Evolutionary conservation across 2,888 invertebrate species (phyloP).

Genomic region (Ischnura elegans): DNA sequence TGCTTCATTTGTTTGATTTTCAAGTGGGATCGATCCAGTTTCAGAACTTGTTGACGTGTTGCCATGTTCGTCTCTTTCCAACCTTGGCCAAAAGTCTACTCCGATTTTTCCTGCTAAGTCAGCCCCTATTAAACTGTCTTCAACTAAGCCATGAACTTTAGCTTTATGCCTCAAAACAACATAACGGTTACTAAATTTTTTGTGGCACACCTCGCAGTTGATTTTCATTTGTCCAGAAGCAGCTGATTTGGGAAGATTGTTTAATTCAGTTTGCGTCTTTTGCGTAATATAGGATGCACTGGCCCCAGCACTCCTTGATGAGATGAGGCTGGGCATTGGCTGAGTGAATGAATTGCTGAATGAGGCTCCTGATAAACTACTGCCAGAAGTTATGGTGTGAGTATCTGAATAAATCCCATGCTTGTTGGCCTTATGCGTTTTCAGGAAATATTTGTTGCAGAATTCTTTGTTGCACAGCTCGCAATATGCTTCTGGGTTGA

Average conservation of each 20-base stretch:
- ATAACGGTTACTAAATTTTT: conserved; percentile 86
- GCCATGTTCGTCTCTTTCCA: conserved; percentile 68
- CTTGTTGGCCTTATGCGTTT: conserved; percentile 98
- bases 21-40: conserved; percentile 68
- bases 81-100: conserved; percentile 69
- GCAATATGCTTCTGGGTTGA: conserved; percentile 98
- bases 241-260: conserved; percentile 72
- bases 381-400: conserved; percentile 69
- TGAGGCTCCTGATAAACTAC: neutral
- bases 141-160: conserved; percentile 82
- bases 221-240: conserved; percentile 74
- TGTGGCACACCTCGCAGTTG: conserved; percentile 86
- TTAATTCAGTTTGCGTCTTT: conserved; percentile 73
- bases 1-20: conserved; percentile 37
- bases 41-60: conserved; percentile 69
- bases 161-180: conserved; percentile 86
- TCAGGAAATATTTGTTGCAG: conserved; percentile 98
- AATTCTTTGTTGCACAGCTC: conserved; percentile 99
- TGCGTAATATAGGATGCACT: conserved; percentile 71
- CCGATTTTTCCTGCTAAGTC: conserved; percentile 68
- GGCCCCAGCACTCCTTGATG: conserved; percentile 68
- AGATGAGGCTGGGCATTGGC: conserved; percentile 37
- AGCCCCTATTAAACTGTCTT: conserved; percentile 53
- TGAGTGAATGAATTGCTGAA: conserved; percentile 36
- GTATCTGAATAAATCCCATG: conserved; percentile 92